These are phyloP conservation scores for Polia nebulosa DNA, from an alignment of 2,888 invertebrate genomes.

Conservation along the genomic window DNA sequence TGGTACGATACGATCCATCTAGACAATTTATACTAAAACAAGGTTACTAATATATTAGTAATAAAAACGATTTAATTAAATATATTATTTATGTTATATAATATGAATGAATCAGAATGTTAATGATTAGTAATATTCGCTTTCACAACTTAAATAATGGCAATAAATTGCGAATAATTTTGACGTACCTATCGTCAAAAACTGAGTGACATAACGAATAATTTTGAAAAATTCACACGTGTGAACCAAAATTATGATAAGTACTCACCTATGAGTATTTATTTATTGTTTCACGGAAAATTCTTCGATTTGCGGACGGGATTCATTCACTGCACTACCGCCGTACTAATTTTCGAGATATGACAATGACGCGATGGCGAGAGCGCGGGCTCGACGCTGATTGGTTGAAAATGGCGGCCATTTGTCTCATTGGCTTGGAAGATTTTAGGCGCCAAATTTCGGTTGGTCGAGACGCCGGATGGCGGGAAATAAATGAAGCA, in stretches of 20 bases:
- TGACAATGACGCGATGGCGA: constrained; percentile 89
- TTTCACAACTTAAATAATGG: constrained; percentile 67
- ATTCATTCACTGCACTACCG: constrained; percentile 89
- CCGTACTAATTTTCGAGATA: constrained; percentile 91
- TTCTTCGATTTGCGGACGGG: constrained; percentile 89
- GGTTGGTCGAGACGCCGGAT: constrained; percentile 89
- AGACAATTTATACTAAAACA: constrained; percentile 61
- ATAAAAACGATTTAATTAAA: constrained; percentile 39
- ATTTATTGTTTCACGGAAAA: constrained; percentile 84
- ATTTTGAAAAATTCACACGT: constrained; percentile 58
- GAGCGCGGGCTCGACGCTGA: constrained; percentile 88
- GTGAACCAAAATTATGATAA: constrained; percentile 53
- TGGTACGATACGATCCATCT: constrained; percentile 74
- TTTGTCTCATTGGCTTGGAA: constrained; percentile 80
- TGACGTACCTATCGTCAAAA: constrained; percentile 60
- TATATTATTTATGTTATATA: constrained; percentile 44
- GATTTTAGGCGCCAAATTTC: constrained; percentile 90
- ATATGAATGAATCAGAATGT: constrained; percentile 45
- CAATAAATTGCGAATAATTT: constrained; percentile 77
- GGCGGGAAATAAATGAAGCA: constrained; percentile 87
- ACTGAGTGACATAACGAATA: constrained; percentile 65
- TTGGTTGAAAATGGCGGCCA: constrained; percentile 90
- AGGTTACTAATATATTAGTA: constrained; percentile 42
- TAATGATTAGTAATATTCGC: constrained; percentile 59
- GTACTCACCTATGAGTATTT: constrained; percentile 82